Conservation (phyloP, 2,113 vertebrate species). For the Spea bombifrons region DNA sequence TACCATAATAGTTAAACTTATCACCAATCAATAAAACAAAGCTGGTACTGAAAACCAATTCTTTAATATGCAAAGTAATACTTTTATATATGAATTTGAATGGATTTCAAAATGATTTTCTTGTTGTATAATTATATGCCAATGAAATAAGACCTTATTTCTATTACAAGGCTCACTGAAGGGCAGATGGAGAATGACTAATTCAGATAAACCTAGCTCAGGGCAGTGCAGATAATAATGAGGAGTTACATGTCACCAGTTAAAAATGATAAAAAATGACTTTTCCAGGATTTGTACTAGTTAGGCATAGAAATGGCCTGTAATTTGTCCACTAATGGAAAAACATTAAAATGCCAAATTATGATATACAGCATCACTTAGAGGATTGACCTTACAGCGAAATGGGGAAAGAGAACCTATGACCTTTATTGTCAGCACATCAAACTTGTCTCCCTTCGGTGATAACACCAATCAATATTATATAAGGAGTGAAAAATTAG, state of each 20-base stretch:
- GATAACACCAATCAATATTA: conserved; percentile 44
- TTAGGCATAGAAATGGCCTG: conserved; percentile 42
- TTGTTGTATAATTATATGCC: background rate
- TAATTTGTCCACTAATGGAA: conserved; percentile 46
- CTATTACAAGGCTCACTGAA: conserved; percentile 21
- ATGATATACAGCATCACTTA: conserved; percentile 44
- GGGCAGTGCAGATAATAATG: conserved; percentile 42
- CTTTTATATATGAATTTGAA: background rate
- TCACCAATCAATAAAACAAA: background rate
- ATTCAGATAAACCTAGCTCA: conserved; percentile 38
- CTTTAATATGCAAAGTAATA: background rate
- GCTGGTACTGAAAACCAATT: background rate
- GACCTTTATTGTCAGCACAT: conserved; percentile 48
- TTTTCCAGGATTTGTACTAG: conserved; percentile 25
- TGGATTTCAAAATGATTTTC: background rate
- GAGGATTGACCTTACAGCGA: conserved; percentile 40
- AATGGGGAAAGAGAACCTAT: conserved; percentile 43
- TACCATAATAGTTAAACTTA: background rate
- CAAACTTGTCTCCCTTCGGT: conserved; percentile 44
- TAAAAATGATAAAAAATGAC: conserved; percentile 35
- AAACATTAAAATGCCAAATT: conserved; percentile 48
- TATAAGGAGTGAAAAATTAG: conserved; percentile 40
- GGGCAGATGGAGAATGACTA: conserved; percentile 13
- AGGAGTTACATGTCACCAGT: conserved; percentile 22
- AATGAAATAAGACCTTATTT: conserved; percentile 16